Base-by-base conservation (phyloP, 1,140 invertebrate species). In the Drosophila pachea region DNA sequence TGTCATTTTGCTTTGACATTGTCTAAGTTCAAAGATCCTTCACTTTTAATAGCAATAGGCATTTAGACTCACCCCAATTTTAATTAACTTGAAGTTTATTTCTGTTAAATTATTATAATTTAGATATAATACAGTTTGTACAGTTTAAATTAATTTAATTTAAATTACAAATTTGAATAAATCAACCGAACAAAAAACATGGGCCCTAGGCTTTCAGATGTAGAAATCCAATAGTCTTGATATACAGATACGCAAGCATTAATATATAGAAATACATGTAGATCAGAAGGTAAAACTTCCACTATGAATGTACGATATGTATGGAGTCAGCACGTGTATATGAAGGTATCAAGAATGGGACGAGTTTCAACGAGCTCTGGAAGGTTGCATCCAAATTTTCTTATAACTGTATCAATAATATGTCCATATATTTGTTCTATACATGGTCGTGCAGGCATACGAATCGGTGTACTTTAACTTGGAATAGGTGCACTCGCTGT, bases 121-220 rank as follows among this genome's bases (percentile, higher is more conserved):
- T 86, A 86, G 81, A 74, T 86, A 86, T 86, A 86, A 86, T 86
- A 86, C 81, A 86, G 86, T 84, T 86, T 86, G 81, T 86, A 86
- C 81, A 86, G 67, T 68, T 84, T 86, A 81, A 86, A 86, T 86
- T 81, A 84, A 78, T 55, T 61, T 83, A 84, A 86, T 77, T 75
- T 73, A 73, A 74, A 66, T 59, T 45, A 73, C 62, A 72, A 75
- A 77, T 73, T 67, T 62, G 63, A 64, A 62, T 68, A 70, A 82
- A 36, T 67, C 73, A 62, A 66, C 36, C 60, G 48, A 66, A 58
- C 63, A 67, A 59, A 65, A 73, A 73, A 74, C 47, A 83, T 72
- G 61, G 66, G 63, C 59, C 70, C 63, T 82, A 74, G 67, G 74
- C 67, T 71, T 78, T 61, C 61, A 52, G 59, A 65, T 58, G 36